Conservation (phyloP, 2,888 invertebrate genomes). For the Cryptocephalus moraei region DNA sequence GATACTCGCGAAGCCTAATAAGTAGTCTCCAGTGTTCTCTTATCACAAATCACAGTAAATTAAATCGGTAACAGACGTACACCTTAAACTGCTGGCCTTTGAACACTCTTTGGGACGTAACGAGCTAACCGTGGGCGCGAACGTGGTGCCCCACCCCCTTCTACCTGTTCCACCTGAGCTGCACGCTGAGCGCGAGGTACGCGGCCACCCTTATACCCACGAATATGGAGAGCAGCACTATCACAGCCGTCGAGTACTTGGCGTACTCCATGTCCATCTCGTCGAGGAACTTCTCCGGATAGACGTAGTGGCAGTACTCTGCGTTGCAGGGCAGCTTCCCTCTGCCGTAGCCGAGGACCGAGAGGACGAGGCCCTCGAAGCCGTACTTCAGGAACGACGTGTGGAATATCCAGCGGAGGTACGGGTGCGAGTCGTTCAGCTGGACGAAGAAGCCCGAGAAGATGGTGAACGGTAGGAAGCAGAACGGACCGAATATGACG, state of each 20-base stretch:
- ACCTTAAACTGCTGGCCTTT: no score
- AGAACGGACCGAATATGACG: slow-evolving; percentile 80
- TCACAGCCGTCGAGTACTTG: slow-evolving; percentile 53
- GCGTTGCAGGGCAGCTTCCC: slow-evolving; percentile 62
- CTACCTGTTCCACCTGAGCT: slow-evolving; percentile 16
- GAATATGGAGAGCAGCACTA: slow-evolving; percentile 55
- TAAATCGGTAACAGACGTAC: no score
- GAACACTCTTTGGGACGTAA: no score
- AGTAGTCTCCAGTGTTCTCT: no score
- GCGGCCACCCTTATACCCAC: slow-evolving; percentile 52
- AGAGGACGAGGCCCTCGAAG: slow-evolving; percentile 69
- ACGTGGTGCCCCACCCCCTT: not conserved
- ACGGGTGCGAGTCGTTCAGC: slow-evolving; percentile 66
- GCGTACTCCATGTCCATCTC: slow-evolving; percentile 61
- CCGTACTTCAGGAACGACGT: slow-evolving; percentile 83
- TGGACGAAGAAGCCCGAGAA: slow-evolving; percentile 92
- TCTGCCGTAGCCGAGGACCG: slow-evolving; percentile 75
- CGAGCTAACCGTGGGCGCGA: no score
- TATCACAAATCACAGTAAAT: no score
- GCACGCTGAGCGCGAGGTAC: slow-evolving; percentile 56
- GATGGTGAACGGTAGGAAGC: slow-evolving; percentile 76
- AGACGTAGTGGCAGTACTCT: slow-evolving; percentile 64
- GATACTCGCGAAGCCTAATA: no score
- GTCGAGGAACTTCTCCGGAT: slow-evolving; percentile 62
- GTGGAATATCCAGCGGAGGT: slow-evolving; percentile 78